Conservation (phyloP, 2,888 invertebrate genomes). For the Branchipolynoe longqiensis region DNA sequence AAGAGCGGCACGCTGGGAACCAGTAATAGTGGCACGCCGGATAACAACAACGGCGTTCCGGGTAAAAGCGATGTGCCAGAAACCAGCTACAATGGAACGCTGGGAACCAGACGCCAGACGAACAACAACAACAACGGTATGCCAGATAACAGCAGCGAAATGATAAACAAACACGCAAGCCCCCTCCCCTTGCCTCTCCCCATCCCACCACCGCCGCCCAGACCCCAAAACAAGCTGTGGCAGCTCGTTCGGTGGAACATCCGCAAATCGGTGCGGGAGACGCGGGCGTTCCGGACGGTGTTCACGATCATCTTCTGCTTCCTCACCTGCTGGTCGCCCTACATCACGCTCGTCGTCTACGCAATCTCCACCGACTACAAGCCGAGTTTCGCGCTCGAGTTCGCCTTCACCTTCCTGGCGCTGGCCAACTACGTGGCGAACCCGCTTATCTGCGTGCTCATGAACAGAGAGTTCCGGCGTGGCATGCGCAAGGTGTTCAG, state of each 20-base stretch:
- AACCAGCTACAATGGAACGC: no score
- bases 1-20: no score
- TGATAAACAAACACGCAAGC: background rate
- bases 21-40: no score
- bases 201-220: background rate
- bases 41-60: no score
- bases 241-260: background rate
- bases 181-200: no score
- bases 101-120: no score
- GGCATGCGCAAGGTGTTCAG: slow-evolving; percentile 25
- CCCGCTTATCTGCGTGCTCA: slow-evolving; percentile 22
- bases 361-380: background rate
- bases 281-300: slow-evolving; percentile 35
- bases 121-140: no score
- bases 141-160: background rate
- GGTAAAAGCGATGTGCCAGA: no score
- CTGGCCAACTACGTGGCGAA: slow-evolving; percentile 35
- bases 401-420: slow-evolving; percentile 31
- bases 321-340: slow-evolving; percentile 35
- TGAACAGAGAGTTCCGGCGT: slow-evolving; percentile 36
- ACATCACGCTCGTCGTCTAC: slow-evolving; percentile 20
- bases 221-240: slow-evolving; percentile 15
- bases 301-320: slow-evolving; percentile 44
- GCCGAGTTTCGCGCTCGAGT: slow-evolving; percentile 5
- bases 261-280: slow-evolving; percentile 11